Base-by-base conservation (phyloP, 2,888 invertebrate species). In the Pheosia gnoma region DNA sequence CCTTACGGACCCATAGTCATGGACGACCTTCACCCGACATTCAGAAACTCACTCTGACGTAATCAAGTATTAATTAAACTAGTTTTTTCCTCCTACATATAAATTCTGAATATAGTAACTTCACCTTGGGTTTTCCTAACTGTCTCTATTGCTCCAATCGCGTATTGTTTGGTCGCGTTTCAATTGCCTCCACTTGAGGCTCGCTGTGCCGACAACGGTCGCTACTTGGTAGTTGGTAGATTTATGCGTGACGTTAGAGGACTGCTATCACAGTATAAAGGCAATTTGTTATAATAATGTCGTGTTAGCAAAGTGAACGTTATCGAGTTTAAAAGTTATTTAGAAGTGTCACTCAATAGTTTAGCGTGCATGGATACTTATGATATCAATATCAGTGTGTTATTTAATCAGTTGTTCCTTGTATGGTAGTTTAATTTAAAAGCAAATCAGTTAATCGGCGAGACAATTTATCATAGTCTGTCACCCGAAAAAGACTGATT, bases 261-360 rank as follows among this genome's bases (percentile, higher is more conserved):
- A 25, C 25, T 25, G 25, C 2, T 25, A 25, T 25, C 25, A 25
- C 25, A 25, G 25, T 25, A 2, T 25, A 25, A 25, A 2, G 25
- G 61, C 79, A 77, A 86, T 86, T 87, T 79, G 72, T 70, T 72
- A 70, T 74, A 85, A 85, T 88, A 66, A 25, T 70, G 77, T 81
- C 68, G 64, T 54, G 59, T 71, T 70, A 65, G 75, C 82, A 82
- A 83, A 70, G 81, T 79, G 82, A 82, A 85, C 82, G 79, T n/a
- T 64, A 64, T 65, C 59, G 60, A 59, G 66, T 11, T 58, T 59
- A 38, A 9, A 38, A 38, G 54, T 52, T 4, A 6, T 52, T 25
- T 37, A 7, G 36, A 25, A 52, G 52, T 52, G 8, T 36, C 5
- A 25, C 52, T 52, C n/a, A 6, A 25, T 25, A 25, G 25, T 25